Evolutionary conservation across 2,888 invertebrate genomes (phyloP).

Genomic region (Trichopoda pennipes): DNA sequence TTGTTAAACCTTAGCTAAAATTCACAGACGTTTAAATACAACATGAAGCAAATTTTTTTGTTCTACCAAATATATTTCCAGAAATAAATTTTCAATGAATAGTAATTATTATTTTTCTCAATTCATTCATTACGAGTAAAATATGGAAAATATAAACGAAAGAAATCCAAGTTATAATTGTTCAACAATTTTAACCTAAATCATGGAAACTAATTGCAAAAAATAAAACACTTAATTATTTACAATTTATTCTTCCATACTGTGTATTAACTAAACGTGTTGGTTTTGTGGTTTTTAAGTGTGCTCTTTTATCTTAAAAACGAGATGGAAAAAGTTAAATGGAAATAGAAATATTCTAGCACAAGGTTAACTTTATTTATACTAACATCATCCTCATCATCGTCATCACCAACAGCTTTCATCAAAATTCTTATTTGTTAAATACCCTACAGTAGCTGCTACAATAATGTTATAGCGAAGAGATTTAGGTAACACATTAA

Average conservation of each 20-base stretch:
- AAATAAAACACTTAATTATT: constrained; percentile 60
- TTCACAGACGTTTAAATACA: neutral
- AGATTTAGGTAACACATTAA: neutral
- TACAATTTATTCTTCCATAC: constrained; percentile 60
- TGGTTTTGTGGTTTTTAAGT: constrained; percentile 59
- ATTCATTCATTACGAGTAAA: constrained; percentile 39
- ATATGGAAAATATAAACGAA: constrained; percentile 8
- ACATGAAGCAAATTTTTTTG: neutral
- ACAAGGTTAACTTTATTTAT: constrained; percentile 57
- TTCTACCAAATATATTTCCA: constrained; percentile 15
- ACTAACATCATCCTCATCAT: neutral
- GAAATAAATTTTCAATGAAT: constrained; percentile 31
- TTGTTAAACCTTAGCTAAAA: too few relatives aligned
- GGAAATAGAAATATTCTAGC: constrained; percentile 47
- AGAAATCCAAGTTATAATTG: constrained; percentile 35
- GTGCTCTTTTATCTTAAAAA: constrained; percentile 53
- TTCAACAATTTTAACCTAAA: constrained; percentile 57
- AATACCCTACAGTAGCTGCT: constrained; percentile 8
- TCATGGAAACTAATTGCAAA: constrained; percentile 53
- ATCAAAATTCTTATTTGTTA: constrained; percentile 17
- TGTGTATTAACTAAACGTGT: constrained; percentile 38
- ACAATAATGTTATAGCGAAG: neutral
- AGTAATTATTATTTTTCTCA: constrained; percentile 35
- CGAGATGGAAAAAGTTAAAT: constrained; percentile 39
- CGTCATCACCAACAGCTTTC: constrained; percentile 20